These are phyloP conservation scores for Cecropterus lyciades DNA, from an alignment of 1,140 invertebrate species.

Conservation along the genomic window DNA sequence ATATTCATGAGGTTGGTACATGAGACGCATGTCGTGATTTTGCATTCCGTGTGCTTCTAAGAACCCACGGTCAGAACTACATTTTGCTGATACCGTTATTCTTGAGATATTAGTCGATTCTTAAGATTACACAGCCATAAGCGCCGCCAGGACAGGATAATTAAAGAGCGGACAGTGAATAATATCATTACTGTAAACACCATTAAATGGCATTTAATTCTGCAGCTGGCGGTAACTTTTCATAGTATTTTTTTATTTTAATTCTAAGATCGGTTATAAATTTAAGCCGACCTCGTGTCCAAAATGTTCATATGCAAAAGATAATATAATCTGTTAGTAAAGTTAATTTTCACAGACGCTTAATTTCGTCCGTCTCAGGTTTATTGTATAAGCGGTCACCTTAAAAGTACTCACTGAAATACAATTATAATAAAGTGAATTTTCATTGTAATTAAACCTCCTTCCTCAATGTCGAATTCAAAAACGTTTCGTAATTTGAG, in stretches of 20 bases:
- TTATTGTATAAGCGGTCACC: too few species aligned
- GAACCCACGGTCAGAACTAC: slow-evolving; percentile 48
- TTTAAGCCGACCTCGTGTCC: slow-evolving; percentile 43
- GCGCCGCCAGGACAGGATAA: slow-evolving; percentile 25
- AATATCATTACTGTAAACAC: slow-evolving; percentile 21
- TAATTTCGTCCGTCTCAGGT: too few species aligned
- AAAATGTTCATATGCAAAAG: slow-evolving; percentile 39
- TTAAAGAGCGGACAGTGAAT: slow-evolving; percentile 22
- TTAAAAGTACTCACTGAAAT: background rate
- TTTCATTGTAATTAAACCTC: slow-evolving; percentile 8
- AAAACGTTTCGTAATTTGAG: slow-evolving; percentile 40
- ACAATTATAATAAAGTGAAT: background rate
- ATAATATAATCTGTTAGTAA: slow-evolving; percentile 41
- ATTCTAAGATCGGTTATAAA: slow-evolving; percentile 32
- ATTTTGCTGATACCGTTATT: slow-evolving; percentile 45
- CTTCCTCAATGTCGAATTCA: slow-evolving; percentile 7
- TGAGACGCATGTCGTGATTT: slow-evolving; percentile 60
- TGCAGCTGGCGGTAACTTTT: slow-evolving; percentile 1
- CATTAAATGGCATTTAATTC: slow-evolving; percentile 19
- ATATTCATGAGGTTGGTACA: slow-evolving; percentile 58
- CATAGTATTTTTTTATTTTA: too few species aligned
- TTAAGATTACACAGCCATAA: slow-evolving; percentile 23
- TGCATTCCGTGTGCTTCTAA: slow-evolving; percentile 65
- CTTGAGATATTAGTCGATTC: slow-evolving; percentile 33
- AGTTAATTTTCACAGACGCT: slow-evolving; percentile 5